Percentiles rank a stretch among this genome's conserved stretches.
Evolutionary conservation across 2,888 invertebrate species (phyloP).

Genomic region (Artemia sp.): DNA sequence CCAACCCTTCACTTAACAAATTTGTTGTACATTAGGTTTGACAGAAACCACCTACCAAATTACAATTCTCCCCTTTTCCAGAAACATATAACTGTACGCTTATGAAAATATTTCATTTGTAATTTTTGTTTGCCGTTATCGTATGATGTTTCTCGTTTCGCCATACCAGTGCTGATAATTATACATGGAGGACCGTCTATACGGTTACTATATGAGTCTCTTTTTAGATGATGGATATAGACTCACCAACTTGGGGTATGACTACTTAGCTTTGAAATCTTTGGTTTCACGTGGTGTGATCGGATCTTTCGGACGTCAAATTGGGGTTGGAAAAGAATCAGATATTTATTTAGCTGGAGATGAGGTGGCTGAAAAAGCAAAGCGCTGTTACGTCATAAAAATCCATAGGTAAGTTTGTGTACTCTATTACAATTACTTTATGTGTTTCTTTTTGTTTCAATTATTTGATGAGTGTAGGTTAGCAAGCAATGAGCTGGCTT

Average conservation of each 20-base stretch:
- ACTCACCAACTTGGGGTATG: conserved; percentile 86
- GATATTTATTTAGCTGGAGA: conserved; percentile 81
- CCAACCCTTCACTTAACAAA: no score
- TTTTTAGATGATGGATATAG: conserved; percentile 80
- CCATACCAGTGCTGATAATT: no score
- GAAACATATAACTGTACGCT: no score
- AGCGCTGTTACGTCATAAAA: conserved; percentile 45
- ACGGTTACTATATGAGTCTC: conserved; percentile 14
- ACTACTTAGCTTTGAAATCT: conserved; percentile 82
- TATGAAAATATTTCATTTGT: no score
- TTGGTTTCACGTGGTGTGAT: conserved; percentile 59
- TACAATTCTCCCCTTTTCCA: no score
- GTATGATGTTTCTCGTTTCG: conserved; percentile 20
- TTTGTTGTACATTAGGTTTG: no score
- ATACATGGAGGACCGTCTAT: no score
- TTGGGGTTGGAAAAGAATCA: conserved; percentile 96
- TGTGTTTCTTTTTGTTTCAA: no score
- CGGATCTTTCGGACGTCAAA: conserved; percentile 85
- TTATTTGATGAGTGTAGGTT: no score
- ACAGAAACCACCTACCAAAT: no score
- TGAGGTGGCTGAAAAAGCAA: conserved; percentile 44
- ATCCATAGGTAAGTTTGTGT: conserved; percentile 48
- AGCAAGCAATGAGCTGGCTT: no score
- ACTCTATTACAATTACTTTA: no score
- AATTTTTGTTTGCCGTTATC: neutral